Evolutionary conservation across 2,113 vertebrate species (phyloP), one percentile per base, ranked within the genome.

Genomic region (Ondatra zibethicus): DNA sequence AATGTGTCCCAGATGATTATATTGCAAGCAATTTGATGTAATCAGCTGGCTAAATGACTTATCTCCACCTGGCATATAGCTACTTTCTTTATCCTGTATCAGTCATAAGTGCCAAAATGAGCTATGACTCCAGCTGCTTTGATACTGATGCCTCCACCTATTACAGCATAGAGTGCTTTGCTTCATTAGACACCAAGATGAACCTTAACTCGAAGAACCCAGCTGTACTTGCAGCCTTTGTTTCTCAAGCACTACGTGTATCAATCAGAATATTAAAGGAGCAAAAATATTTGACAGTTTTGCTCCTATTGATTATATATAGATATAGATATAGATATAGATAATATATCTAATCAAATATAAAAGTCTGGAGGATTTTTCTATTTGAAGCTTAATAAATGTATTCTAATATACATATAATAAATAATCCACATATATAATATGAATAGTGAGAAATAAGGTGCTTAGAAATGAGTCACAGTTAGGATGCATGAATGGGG

Each of bases 1-100:
- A 97, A 95, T 95, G 85, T 96, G 52, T 93, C 96, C 93, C 16
- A 0, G 92, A 27, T 95, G 93, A 97, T 96, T 96, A 76, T 87
- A 93, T 33, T 96, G 97, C 81, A 93, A 94, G 91, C 63, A 84
- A 92, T 97, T 96, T 97, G 92, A 97, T 96, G 68, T 84, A 95
- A 95, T 95, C 97, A 98, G 88, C 39, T 82, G 61, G 70, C 88
- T 94, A 92, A 96, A 66, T 92, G 81, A 96, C 95, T 96, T 75
- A 87, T 95, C 96, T 95, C 93, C 86, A 97, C 96, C 93, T 97
- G 97, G 92, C 88, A 88, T 80, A 76, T 76, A 91, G 90, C 85
- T 96, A 29, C 92, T 92, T 81, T 61, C 72, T 93, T 97, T 63
- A 78, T 78, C 61, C 45, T 78, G 68, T 23, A 88, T 95, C 86